Evolutionary conservation across 2,113 vertebrate species (phyloP).

Genomic region (Saguinus midas): DNA sequence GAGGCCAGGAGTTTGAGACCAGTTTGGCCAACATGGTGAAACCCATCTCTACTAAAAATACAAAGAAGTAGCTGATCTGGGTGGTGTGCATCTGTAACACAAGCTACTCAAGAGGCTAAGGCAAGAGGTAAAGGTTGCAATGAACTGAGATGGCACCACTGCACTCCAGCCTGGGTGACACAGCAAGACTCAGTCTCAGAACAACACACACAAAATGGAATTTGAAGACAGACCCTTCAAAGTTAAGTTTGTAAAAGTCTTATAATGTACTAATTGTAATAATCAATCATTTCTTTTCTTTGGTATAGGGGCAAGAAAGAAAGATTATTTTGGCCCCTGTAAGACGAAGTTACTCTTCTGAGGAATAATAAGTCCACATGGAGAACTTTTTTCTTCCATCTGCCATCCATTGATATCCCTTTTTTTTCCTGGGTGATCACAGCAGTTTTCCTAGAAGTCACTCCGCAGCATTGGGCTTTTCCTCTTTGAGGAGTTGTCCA

Average conservation of each 20-base stretch:
- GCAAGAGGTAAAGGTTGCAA: too few relatives aligned
- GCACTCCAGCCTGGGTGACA: too few relatives aligned
- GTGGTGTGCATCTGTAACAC: rapidly evolving
- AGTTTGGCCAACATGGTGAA: too few relatives aligned
- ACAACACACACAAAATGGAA: background rate
- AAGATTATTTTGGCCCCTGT: background rate
- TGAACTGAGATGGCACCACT: too few relatives aligned
- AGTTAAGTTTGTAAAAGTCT: background rate
- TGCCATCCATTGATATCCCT: too few relatives aligned
- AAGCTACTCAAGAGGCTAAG: too few relatives aligned
- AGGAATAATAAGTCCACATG: background rate
- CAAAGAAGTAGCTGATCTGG: too few relatives aligned
- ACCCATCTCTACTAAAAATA: too few relatives aligned
- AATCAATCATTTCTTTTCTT: conserved; percentile 3
- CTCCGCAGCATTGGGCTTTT: background rate
- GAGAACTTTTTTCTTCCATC: background rate
- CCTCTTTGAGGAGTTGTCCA: background rate
- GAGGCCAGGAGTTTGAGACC: too few relatives aligned
- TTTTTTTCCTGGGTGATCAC: background rate
- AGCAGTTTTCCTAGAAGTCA: background rate
- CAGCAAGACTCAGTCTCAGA: too few relatives aligned
- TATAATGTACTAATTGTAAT: background rate
- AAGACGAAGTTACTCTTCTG: background rate
- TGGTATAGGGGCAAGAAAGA: background rate
- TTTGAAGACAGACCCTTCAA: background rate